phyloP scores from a whole-genome alignment of 2,888 invertebrate species.

The Luffia ferchaultella region DNA sequence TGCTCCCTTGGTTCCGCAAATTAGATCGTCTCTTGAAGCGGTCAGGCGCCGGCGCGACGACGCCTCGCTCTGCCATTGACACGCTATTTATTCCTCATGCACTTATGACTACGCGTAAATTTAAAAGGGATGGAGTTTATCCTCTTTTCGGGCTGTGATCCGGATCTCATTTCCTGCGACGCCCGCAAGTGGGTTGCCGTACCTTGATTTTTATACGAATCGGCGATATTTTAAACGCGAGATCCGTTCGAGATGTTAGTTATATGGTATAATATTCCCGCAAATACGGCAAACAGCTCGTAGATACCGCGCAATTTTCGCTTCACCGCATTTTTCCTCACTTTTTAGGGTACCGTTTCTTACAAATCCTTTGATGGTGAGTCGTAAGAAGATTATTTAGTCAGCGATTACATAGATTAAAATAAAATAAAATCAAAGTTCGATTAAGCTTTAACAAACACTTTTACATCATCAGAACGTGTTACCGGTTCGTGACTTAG shows the following conservation, averaged over 20 bases:
- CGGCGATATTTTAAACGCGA: conserved; percentile 53
- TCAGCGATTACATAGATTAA: no score
- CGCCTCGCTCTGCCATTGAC: conserved; percentile 28
- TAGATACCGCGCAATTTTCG: not conserved
- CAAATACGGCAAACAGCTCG: conserved; percentile 1
- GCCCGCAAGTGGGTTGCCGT: conserved; percentile 62
- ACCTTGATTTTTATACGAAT: conserved; percentile 58
- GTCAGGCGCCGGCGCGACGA: conserved; percentile 57
- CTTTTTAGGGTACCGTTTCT: not conserved
- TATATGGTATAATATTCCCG: conserved; percentile 6
- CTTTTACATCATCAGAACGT: no score
- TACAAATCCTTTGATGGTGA: no score
- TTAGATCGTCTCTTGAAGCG: conserved; percentile 60
- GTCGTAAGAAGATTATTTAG: no score
- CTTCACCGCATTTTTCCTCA: not conserved
- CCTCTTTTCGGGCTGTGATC: conserved; percentile 54
- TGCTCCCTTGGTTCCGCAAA: conserved; percentile 58
- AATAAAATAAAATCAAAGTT: no score
- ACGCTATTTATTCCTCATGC: conserved; percentile 33
- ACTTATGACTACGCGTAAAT: conserved; percentile 31
- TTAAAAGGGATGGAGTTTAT: conserved; percentile 55
- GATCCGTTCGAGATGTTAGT: conserved; percentile 35
- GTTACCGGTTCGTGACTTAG: no score
- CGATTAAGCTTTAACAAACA: no score
- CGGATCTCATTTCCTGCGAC: conserved; percentile 64